Evolutionary conservation across 1,140 invertebrate species (phyloP), one percentile per base, ranked within the genome.

Genomic region (Vollenhovia emeryi): DNA sequence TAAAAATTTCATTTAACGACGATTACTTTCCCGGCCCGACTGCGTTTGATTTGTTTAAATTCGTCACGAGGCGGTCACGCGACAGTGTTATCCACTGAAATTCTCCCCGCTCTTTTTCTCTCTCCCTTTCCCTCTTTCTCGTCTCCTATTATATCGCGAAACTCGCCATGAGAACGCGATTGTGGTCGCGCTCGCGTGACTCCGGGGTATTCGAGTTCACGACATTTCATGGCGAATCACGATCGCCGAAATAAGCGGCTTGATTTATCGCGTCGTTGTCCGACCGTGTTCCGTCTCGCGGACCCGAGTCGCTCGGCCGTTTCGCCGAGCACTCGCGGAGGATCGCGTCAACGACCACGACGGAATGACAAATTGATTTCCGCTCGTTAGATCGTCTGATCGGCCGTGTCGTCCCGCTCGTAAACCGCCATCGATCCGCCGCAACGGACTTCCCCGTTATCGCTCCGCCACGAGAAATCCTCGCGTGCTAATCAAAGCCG

Each of bases 401-500:
- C 59, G 33, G 43, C 62, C 21, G 45, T 40, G 13, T 36, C 78
- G 30, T 69, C 64, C 27, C 59, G 30, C 75, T 66, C 76, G 62
- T 64, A 68, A 68, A 79, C 75, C 59, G 33, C 18, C 3, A 82
- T 82, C 52, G 66, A 73, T 82, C 13, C 59, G 13, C 24, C 50
- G 30, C 74, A 30, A 76, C 27, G 36, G 33, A 48, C 40, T 15
- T 5, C 21, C 74, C 18, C 45, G 66, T 73, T 82, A 82, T 82
- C 78, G 66, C 62, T 3, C 13, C 11, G 36, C 18, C 18, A 73
- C 50, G 78, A 82, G 66, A 82, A 82, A 43, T 82, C 66, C 66
- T 82, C 66, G 78, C 78, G 78, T 82, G 78, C 66, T 73, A 73
- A 82, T 82, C 78, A 27, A 82, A 71, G 60, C 43, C 60, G 75